Percentiles rank a stretch among this genome's conserved stretches.
Conservation (phyloP, 2,797 vertebrate species). For the Xiphophorus birchmanni region DNA sequence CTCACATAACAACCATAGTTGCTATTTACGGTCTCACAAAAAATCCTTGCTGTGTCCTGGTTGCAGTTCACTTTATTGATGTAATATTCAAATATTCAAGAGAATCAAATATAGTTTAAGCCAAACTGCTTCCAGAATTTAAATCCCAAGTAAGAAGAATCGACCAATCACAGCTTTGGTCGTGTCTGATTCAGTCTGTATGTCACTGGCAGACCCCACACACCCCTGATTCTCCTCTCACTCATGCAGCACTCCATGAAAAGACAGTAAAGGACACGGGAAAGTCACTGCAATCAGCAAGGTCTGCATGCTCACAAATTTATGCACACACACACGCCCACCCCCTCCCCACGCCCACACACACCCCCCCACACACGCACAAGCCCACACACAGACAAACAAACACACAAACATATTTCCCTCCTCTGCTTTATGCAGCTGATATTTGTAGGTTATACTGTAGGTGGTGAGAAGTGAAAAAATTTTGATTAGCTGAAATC, state of each 20-base stretch:
- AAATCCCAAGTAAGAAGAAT: slow-evolving; percentile 28
- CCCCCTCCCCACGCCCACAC: slow-evolving; percentile 1
- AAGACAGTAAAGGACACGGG: slow-evolving; percentile 53
- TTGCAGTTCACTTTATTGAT: no score
- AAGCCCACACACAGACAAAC: background rate
- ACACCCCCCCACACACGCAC: background rate
- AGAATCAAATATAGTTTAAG: slow-evolving; percentile 38
- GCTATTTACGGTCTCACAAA: no score
- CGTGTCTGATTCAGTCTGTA: slow-evolving; percentile 24
- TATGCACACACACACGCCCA: background rate
- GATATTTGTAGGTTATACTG: slow-evolving; percentile 39
- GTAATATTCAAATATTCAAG: no score
- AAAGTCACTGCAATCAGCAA: slow-evolving; percentile 58
- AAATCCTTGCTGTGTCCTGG: no score
- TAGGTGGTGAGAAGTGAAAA: background rate
- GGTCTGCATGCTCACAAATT: slow-evolving; percentile 28
- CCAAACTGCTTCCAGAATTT: slow-evolving; percentile 55
- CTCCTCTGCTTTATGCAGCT: background rate
- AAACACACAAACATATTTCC: slow-evolving; percentile 13
- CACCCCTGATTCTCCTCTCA: slow-evolving; percentile 25
- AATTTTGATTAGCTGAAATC: background rate
- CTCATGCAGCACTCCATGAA: slow-evolving; percentile 29
- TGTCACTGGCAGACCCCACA: slow-evolving; percentile 44
- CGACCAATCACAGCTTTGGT: background rate
- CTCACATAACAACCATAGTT: no score